Evolutionary conservation across 2,888 invertebrate species (phyloP), one percentile per base, ranked within the genome.

Genomic region (Dynastes grantii): DNA sequence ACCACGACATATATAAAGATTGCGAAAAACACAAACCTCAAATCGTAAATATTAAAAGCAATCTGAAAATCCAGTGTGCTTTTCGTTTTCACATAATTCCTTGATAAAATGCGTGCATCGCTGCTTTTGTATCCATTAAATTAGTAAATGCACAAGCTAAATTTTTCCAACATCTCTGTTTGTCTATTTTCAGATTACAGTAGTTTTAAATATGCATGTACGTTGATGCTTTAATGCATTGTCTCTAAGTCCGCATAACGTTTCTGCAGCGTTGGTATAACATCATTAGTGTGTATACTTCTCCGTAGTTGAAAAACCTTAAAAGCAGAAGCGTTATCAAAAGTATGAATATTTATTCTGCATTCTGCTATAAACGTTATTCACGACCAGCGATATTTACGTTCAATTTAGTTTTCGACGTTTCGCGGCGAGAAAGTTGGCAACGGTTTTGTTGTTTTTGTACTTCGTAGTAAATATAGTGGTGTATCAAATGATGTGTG

Each of bases 401-500:
- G 73, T 55, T 73, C 45, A 58, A 58, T 73, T 58, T 73, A 73
- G 58, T 32, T 58, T 58, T 40, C 22, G n/a, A 27, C 32, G 67
- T 67, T 53, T 5, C 55, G 55, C 64, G 58, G 67, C 67, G 55
- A 27, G 58, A 65, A 40, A 76, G 67, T 76, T 76, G 76, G 55
- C 76, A 76, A 40, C 55, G 67, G 32, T 67, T 76, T 76, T 75
- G 75, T 63, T 49, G 40, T 75, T 63, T 75, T 63, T 76, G 51
- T 16, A 32, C 40, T 67, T 37, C 55, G 76, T 67, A 76, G 76
- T 68, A 76, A 76, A 68, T 76, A 76, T 40, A 76, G 55, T 76
- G 76, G 45, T 67, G 76, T 67, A 76, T 76, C 76, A 76, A 67
- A 58, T 67, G 76, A 67, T 32, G 67, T 55, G 55, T 40, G 45